A percentile compares a stretch with the other conserved stretches of the same genome.
These are phyloP conservation scores for Epirrhoe tristata DNA, from an alignment of 2,888 invertebrate species.

Conservation along the genomic window DNA sequence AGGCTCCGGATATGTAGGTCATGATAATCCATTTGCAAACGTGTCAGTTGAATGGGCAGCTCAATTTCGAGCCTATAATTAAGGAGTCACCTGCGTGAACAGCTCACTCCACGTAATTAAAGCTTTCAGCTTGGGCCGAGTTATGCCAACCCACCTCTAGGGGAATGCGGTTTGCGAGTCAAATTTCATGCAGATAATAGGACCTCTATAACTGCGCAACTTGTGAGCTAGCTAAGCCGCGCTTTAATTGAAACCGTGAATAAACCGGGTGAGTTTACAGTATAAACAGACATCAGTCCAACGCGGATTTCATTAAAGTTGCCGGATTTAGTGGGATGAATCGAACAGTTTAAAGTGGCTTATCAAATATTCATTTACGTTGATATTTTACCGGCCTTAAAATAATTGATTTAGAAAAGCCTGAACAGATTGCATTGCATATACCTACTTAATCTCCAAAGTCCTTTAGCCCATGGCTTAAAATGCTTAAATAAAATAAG, in stretches of 20 bases:
- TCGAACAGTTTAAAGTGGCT: constrained; percentile 37
- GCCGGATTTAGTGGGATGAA: constrained; percentile 50
- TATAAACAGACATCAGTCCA: constrained; percentile 54
- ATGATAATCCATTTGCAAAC: constrained; percentile 79
- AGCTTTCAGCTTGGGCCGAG: constrained; percentile 80
- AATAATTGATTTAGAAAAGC: constrained; percentile 19
- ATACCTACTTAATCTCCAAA: neutral
- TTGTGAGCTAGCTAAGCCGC: constrained; percentile 70
- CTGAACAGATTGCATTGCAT: constrained; percentile 32
- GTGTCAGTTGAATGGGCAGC: constrained; percentile 81
- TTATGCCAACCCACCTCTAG: constrained; percentile 75
- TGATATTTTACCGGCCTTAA: constrained; percentile 35
- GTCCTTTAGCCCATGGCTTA: constrained; percentile 1
- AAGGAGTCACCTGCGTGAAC: constrained; percentile 85
- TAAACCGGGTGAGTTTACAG: constrained; percentile 61
- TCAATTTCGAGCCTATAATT: constrained; percentile 81
- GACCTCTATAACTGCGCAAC: constrained; percentile 74
- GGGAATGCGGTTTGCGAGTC: constrained; percentile 76
- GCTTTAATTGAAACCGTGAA: constrained; percentile 78
- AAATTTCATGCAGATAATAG: constrained; percentile 82
- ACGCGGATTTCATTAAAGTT: constrained; percentile 48
- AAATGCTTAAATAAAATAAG: neutral
- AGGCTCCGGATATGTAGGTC: constrained; percentile 60
- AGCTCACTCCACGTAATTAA: constrained; percentile 82
- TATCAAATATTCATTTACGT: constrained; percentile 37